These are phyloP conservation scores for Mormoops blainvillei DNA, from an alignment of 2,113 vertebrate species.

Conservation along the genomic window DNA sequence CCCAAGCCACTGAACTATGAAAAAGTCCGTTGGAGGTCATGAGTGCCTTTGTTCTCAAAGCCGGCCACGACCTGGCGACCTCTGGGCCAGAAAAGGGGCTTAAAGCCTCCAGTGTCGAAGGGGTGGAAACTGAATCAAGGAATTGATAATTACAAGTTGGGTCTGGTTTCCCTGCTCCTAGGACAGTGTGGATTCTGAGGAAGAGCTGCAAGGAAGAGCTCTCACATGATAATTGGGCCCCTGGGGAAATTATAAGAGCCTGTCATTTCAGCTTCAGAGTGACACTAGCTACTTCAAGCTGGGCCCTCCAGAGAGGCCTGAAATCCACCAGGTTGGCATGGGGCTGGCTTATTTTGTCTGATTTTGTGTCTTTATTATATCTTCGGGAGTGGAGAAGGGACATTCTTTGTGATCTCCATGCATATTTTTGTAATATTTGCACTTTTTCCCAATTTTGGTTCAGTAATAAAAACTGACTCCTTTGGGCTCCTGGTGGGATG, in stretches of 20 bases:
- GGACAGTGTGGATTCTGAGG: not conserved
- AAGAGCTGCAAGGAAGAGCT: not conserved
- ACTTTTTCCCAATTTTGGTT: not conserved
- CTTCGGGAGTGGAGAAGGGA: not conserved
- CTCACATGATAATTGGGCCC: not conserved
- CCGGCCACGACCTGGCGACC: not conserved
- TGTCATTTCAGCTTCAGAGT: not conserved
- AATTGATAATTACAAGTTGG: not conserved
- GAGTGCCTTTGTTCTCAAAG: not conserved
- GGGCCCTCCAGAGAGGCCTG: slow-evolving; percentile 15
- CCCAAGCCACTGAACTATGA: not conserved
- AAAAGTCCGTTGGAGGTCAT: not conserved
- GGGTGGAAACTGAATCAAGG: not conserved
- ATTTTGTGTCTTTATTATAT: not conserved
- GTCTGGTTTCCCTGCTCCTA: not conserved
- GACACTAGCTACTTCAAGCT: not conserved
- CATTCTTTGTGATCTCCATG: not conserved
- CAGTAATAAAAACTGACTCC: not conserved
- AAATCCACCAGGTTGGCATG: not conserved
- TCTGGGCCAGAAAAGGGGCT: not conserved
- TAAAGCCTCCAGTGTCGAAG: not conserved
- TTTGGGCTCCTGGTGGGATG: not conserved
- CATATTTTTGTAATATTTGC: not conserved
- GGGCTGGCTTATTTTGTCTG: not conserved
- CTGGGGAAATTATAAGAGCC: slow-evolving; percentile 23